A percentile compares a stretch with the other conserved stretches of the same genome.
Evolutionary conservation across 2,113 vertebrate genomes (phyloP).

Genomic region (Chloropsis hardwickii): DNA sequence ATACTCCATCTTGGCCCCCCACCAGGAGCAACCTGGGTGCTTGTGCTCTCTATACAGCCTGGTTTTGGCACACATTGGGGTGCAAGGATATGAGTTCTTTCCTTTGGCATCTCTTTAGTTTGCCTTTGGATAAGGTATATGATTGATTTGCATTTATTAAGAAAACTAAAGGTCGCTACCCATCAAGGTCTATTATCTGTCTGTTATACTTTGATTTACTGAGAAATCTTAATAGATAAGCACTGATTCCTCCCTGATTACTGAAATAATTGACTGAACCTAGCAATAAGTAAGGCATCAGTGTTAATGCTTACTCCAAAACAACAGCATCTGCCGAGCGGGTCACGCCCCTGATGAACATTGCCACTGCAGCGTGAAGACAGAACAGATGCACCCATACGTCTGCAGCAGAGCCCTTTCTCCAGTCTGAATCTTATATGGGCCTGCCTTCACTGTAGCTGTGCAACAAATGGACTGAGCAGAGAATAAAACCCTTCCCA

Average conservation of each 20-base stretch:
- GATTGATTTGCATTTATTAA: not conserved
- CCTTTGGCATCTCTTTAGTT: not conserved
- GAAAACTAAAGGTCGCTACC: not conserved
- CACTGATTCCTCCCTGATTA: not conserved
- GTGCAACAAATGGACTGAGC: not conserved
- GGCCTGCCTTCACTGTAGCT: not conserved
- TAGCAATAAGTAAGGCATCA: not conserved
- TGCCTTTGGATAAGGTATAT: not conserved
- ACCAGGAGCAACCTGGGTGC: not conserved
- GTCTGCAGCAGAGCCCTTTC: not conserved
- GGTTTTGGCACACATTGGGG: not conserved
- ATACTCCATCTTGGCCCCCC: not conserved
- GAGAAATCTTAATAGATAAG: not conserved
- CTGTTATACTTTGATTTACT: not conserved
- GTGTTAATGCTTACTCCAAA: rapidly evolving
- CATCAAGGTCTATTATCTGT: not conserved
- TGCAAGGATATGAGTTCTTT: not conserved
- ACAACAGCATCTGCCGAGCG: not conserved
- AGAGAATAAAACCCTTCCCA: not conserved
- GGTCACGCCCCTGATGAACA: not conserved
- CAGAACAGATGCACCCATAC: not conserved
- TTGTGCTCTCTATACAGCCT: not conserved
- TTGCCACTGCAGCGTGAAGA: not conserved
- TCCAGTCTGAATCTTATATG: not conserved
- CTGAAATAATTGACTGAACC: not conserved